Base-by-base conservation (phyloP, 2,113 vertebrate species). In the Tor tambroides region DNA sequence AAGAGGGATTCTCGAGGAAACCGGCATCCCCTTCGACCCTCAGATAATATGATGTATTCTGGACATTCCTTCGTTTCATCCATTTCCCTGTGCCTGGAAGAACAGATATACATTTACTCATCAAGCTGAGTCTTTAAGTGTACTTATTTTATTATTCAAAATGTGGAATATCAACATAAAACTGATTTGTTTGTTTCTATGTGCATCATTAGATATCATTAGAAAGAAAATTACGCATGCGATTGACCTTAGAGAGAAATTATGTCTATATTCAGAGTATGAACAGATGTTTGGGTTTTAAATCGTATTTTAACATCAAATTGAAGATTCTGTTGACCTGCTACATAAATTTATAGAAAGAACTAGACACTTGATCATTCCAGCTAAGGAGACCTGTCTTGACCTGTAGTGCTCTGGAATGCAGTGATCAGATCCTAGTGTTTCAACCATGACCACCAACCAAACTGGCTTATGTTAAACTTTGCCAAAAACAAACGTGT, bases 41-140 rank as follows among this genome's bases (percentile, higher is more conserved):
- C 93, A 0, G 69, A 65, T 0, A 61, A 80, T 19, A 89, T 49
- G 0, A 96, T 79, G 6, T 98, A 98, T 41, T 92, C 56, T 0
- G 86, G 89, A 2, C 97, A 98, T 86, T 96, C 95, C 17, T 30
- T 1, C 0, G 92, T 65, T 0, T 87, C 89, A 2, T 91, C 90
- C 92, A 97, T 92, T 6, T 93, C 89, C 8, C 90, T 90, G 19
- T 98, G 95, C 97, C 97, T 98, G 14, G 4, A 0, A 43, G 30
- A 30, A 59, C 21, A 81, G 26, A 84, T 35, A 67, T n/a, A 32
- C 19, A n/a, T 30, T 74, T 9, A 51, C 26, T 49, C 8, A 1
- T 38, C 2, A 5, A n/a, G 56, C 0, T 21, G 51, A 54, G 28
- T 41, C 71, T 71, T 46, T 80, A 26, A 85, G n/a, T 15, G 74